Base-by-base conservation (phyloP, 2,888 invertebrate species). In the Netelia virgata region DNA sequence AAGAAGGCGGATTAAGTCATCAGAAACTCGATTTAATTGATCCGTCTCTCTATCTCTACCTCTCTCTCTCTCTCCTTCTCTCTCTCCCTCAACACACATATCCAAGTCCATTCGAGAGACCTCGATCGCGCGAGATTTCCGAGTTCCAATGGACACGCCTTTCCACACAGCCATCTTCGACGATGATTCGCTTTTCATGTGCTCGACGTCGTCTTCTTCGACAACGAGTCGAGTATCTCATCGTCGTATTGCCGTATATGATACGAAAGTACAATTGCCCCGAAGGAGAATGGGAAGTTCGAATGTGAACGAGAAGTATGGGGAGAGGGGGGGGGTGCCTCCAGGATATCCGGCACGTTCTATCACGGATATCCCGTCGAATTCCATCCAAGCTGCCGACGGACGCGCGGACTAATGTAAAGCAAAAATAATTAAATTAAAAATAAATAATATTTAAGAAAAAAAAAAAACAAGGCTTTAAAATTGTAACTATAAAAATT, bases 281-380 rank as follows among this genome's bases (percentile, higher is more conserved):
- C 16, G 76, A n/a, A 23, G 59, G 20, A 14, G n/a, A 53, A 53
- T 28, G 5, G 28, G 47, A 47, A 47, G 47, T 47, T 47, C 6
- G 47, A 20, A 57, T 57, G 5, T 5, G 28, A 5, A 28, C 28
- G 28, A 28, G 28, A 8, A 16, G 16, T 14, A 11, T 8, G 47
- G 50, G 9, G 28, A 1, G 36, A 3, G 57, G 61, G 18, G 28
- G 18, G 41, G 23, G 63, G 23, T n/a, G 50, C 61, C 23, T 57
- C n/a, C 64, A 64, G 83, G 70, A 83, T 79, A 79, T 83, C 83
- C 79, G 83, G 79, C 75, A 75, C 79, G 83, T 70, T 75, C 36
- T 55, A 47, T 18, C 23, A 50, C 78, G 83, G 78, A 83, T 74
- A 83, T 83, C 83, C 83, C 70, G 83, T 64, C 28, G n/a, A 74